phyloP scores from a whole-genome alignment of 2,113 vertebrate species.

The Datnioides undecimradiatus region DNA sequence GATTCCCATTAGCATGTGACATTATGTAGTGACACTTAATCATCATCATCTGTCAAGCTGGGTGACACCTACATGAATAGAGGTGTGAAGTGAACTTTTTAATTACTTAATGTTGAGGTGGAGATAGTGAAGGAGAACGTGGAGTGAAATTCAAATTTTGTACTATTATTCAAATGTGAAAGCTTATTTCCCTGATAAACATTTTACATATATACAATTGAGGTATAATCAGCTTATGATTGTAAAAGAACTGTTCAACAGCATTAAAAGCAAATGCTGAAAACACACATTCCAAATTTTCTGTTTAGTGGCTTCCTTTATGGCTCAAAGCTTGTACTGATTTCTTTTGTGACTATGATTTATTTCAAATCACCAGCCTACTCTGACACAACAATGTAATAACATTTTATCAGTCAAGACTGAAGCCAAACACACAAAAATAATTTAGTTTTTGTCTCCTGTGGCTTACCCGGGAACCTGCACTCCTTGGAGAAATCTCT shows the following conservation, averaged over 20 bases:
- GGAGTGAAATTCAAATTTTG: not conserved
- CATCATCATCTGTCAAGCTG: not conserved
- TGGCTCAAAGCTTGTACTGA: not conserved
- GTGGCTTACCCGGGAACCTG: not conserved
- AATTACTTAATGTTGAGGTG: not conserved
- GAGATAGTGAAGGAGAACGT: not conserved
- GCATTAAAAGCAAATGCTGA: not conserved
- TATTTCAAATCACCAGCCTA: conserved; percentile 3
- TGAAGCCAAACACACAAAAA: conserved; percentile 6
- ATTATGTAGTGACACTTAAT: conserved; percentile 7
- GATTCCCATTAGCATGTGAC: conserved; percentile 22
- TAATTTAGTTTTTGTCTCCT: conserved; percentile 13
- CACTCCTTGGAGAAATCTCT: not conserved
- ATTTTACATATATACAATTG: not conserved
- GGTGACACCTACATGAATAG: not conserved
- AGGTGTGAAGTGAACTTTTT: not conserved
- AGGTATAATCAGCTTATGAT: not conserved
- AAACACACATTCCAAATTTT: not conserved
- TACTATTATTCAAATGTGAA: not conserved
- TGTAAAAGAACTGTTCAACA: not conserved
- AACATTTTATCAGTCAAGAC: conserved; percentile 19
- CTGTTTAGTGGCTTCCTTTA: not conserved
- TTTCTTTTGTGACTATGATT: not conserved
- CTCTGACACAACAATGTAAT: not conserved
- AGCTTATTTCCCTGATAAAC: not conserved